phyloP scores from a whole-genome alignment of 2,797 vertebrate species.

The Eutrigla gurnardus region DNA sequence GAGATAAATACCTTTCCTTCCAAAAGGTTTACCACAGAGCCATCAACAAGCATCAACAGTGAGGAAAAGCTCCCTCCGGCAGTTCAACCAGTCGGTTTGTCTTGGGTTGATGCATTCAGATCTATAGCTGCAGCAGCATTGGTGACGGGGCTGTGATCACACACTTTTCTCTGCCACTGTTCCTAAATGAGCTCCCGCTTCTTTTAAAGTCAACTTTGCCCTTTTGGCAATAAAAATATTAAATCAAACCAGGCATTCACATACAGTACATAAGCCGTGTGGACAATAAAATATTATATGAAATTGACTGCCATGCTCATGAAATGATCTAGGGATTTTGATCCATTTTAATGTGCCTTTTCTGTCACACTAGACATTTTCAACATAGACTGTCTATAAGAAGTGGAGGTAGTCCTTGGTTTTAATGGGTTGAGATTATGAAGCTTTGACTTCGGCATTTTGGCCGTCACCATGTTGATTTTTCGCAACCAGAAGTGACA shows the following conservation, averaged over 20 bases:
- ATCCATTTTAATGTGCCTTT: background rate
- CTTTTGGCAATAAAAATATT: background rate
- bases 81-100: background rate
- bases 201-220: background rate
- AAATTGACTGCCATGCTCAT: background rate
- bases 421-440: background rate
- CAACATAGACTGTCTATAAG: background rate
- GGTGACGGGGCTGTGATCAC: conserved; percentile 21
- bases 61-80: background rate
- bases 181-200: background rate
- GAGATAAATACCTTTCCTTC: conserved; percentile 77
- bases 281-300: background rate
- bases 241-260: background rate
- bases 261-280: background rate
- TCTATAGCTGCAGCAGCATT: conserved; percentile 9
- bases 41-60: conserved; percentile 56
- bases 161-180: conserved; percentile 8
- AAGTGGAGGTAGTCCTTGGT: background rate
- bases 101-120: background rate
- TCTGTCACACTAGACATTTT: background rate
- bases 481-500: background rate
- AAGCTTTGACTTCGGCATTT: background rate
- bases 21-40: conserved; percentile 73
- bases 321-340: background rate
- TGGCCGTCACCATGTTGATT: background rate